Evolutionary conservation across 2,888 invertebrate genomes (phyloP), one percentile per base, ranked within the genome.

Genomic region (Troilus luridus): DNA sequence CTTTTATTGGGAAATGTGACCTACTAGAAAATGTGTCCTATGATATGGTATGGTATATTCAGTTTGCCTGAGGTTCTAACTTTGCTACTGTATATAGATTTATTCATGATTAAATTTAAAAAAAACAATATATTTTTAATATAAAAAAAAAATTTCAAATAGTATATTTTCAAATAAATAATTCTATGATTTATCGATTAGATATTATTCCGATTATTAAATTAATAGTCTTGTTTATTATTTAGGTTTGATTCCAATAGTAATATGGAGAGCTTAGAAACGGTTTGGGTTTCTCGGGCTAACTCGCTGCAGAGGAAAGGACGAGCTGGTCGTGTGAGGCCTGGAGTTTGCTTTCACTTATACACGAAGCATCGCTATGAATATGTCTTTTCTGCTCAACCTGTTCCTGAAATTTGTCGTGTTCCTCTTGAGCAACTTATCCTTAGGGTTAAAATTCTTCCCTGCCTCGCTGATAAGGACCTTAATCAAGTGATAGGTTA

Each of bases 291-390:
- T 12, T 98, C 98, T 0, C 95, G 96, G 72, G 98, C 98, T 0
- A 99, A 98, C 94, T 98, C 98, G 0, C 95, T 97, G 92, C 99
- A 99, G 94, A 96, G 99, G 60, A 96, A 96, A 93, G 99, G 99
- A 59, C 95, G 99, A 88, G 98, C 98, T 21, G 99, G 99, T 0
- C 96, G 99, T 91, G 98, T 98, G 7, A 97, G 97, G 96, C 95
- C 97, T 0, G 99, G 99, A 0, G 96, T 98, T 58, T 98, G 97
- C 93, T 96, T 98, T 91, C 98, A 98, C 93, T 94, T 99, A 89
- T 98, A 97, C 94, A 98, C 98, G 0, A 95, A 96, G 0, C 96
- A 97, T 93, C 95, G 94, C 93, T 94, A 93, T 91, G 92, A 93
- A 12, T 91, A 97, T 92, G 96, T 97, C 91, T 94, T 98, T 92